Percentiles rank a stretch among this genome's conserved stretches.
Conservation (phyloP, 92 coral and sea anemone genomes). For the Nematostella vectensis region DNA sequence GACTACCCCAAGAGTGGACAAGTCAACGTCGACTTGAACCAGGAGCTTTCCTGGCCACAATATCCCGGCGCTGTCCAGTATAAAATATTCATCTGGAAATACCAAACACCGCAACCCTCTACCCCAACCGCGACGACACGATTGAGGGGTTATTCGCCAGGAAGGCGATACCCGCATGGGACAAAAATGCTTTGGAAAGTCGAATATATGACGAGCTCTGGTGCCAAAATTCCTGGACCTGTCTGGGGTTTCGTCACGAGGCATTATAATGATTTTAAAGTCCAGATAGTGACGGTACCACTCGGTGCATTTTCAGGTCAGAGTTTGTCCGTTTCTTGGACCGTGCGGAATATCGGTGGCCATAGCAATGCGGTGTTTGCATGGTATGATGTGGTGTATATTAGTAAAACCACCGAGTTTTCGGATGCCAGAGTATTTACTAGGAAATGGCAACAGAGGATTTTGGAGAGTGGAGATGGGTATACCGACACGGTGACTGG, state of each 20-base stretch:
- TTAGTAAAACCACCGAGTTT: conserved; percentile 39
- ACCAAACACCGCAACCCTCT: conserved; percentile 37
- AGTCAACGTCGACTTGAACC: conserved; percentile 52
- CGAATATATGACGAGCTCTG: conserved; percentile 39
- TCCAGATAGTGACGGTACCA: conserved; percentile 43
- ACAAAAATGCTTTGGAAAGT: conserved; percentile 64
- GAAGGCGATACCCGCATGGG: conserved; percentile 35
- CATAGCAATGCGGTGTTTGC: conserved; percentile 25
- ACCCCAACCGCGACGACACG: conserved; percentile 22
- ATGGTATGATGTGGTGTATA: conserved; percentile 53
- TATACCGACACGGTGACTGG: conserved; percentile 41
- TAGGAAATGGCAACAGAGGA: conserved; percentile 24
- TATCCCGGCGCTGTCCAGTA: conserved; percentile 60
- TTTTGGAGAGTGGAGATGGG: conserved; percentile 52
- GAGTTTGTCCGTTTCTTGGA: conserved; percentile 68
- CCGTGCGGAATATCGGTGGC: conserved; percentile 57
- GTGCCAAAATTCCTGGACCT: conserved; percentile 58
- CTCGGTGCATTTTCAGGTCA: conserved; percentile 61
- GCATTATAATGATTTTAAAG: conserved; percentile 55
- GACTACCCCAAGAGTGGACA: conserved; percentile 61
- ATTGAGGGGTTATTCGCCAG: conserved; percentile 13
- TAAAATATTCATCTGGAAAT: conserved; percentile 47
- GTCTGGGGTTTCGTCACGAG: conserved; percentile 69
- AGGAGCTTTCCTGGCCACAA: conserved; percentile 66
- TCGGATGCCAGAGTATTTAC: conserved; percentile 26